Conservation (phyloP, 1,140 invertebrate genomes). For the Cryptotermes secundus region DNA sequence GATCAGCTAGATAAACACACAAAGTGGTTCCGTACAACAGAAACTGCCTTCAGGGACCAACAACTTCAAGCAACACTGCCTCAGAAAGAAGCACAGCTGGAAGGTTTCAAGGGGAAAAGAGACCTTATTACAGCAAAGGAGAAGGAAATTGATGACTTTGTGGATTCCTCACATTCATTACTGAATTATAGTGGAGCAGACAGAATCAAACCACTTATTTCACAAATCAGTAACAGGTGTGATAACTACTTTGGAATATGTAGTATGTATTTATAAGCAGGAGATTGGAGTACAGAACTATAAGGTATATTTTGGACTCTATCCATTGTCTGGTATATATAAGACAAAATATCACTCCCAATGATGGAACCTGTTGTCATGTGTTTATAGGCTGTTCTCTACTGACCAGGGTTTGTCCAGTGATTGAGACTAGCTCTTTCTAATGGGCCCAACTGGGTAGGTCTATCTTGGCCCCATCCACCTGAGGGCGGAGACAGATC, state of each 20-base stretch:
- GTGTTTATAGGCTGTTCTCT: no score
- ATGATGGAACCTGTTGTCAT: no score
- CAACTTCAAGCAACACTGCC: slow-evolving; percentile 74
- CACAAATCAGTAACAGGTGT: slow-evolving; percentile 80
- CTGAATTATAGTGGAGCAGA: slow-evolving; percentile 82
- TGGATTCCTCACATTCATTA: slow-evolving; percentile 85
- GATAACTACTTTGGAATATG: background rate
- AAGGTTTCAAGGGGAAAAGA: slow-evolving; percentile 69
- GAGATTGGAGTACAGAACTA: no score
- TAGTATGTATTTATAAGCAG: no score
- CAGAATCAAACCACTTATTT: slow-evolving; percentile 81
- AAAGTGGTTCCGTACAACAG: slow-evolving; percentile 82
- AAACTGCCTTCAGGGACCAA: slow-evolving; percentile 82
- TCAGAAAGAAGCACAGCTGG: slow-evolving; percentile 78
- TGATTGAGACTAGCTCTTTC: no score
- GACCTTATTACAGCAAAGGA: slow-evolving; percentile 75
- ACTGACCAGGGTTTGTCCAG: no score
- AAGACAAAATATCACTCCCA: no score
- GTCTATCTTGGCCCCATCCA: no score
- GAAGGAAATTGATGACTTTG: slow-evolving; percentile 81
- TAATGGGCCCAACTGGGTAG: no score
- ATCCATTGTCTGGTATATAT: no score
- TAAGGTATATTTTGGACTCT: no score
- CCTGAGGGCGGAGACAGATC: no score
- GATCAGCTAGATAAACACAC: slow-evolving; percentile 72